Conservation (phyloP, 2,113 vertebrate genomes). For the Melospiza georgiana region DNA sequence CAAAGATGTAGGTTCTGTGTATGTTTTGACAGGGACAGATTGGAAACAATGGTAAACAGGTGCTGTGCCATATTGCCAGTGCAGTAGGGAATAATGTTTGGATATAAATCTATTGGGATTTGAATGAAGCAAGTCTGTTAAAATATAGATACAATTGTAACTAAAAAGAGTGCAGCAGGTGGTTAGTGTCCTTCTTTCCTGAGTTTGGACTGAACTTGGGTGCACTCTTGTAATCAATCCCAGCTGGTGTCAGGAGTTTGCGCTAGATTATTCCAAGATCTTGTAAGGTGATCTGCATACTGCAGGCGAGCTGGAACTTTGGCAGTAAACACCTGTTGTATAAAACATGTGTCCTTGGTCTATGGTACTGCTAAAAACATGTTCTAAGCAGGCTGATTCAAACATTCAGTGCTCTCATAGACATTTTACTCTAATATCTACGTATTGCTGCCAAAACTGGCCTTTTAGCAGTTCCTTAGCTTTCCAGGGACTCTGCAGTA, state of each 20-base stretch:
- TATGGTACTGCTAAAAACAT: not conserved
- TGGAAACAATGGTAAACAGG: not conserved
- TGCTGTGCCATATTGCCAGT: not conserved
- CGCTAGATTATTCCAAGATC: not conserved
- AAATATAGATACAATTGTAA: not conserved
- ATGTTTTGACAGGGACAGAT: not conserved
- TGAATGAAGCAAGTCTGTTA: not conserved
- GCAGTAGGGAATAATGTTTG: not conserved
- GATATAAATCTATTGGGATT: not conserved
- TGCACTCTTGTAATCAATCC: not conserved
- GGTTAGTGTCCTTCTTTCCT: not conserved
- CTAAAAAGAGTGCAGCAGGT: not conserved
- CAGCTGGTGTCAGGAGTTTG: not conserved
- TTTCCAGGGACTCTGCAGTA: not conserved
- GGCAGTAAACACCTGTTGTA: not conserved
- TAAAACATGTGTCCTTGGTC: not conserved
- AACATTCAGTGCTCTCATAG: not conserved
- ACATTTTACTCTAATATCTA: not conserved
- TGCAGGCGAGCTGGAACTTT: not conserved
- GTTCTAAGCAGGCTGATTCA: not conserved
- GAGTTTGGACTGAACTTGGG: not conserved
- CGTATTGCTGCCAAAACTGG: not conserved
- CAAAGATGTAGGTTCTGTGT: not conserved
- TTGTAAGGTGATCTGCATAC: not conserved
- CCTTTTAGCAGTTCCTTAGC: not conserved